A percentile compares a stretch with the other conserved stretches of the same genome.
These are phyloP conservation scores for Alsophila aescularia DNA, from an alignment of 2,888 invertebrate genomes.

Conservation along the genomic window DNA sequence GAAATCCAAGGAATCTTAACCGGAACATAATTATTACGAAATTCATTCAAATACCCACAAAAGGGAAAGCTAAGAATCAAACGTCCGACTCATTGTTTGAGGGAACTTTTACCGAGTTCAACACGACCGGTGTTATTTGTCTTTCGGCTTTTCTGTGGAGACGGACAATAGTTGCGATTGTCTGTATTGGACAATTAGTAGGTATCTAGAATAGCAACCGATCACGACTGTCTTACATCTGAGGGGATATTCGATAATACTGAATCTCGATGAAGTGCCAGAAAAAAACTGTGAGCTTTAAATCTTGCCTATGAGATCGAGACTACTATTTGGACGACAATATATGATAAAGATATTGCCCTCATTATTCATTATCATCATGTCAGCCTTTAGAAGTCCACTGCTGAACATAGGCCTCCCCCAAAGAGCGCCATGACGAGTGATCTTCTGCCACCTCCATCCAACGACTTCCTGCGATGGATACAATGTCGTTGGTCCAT, in stretches of 20 bases:
- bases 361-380: no score
- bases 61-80: constrained; percentile 74
- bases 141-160: constrained; percentile 53
- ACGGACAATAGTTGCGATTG: constrained; percentile 69
- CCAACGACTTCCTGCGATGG: no score
- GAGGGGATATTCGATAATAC: constrained; percentile 12
- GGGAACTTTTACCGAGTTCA: constrained; percentile 64
- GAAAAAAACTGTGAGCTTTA: no score
- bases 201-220: constrained; percentile 52
- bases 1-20: constrained; percentile 45
- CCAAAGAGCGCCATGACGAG: no score
- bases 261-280: not conserved
- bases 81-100: constrained; percentile 65
- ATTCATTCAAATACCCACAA: constrained; percentile 57
- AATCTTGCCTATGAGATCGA: no score
- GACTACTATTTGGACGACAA: no score
- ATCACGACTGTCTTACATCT: constrained; percentile 44
- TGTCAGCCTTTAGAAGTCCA: no score
- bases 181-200: constrained; percentile 62
- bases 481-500: no score
- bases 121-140: constrained; percentile 65
- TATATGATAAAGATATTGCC: no score
- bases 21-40: constrained; percentile 52
- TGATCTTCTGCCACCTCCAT: no score
- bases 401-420: no score